Percentiles rank a stretch among this genome's conserved stretches.
Conservation (phyloP, 2,113 vertebrate genomes). For the Orthonyx spaldingii region DNA sequence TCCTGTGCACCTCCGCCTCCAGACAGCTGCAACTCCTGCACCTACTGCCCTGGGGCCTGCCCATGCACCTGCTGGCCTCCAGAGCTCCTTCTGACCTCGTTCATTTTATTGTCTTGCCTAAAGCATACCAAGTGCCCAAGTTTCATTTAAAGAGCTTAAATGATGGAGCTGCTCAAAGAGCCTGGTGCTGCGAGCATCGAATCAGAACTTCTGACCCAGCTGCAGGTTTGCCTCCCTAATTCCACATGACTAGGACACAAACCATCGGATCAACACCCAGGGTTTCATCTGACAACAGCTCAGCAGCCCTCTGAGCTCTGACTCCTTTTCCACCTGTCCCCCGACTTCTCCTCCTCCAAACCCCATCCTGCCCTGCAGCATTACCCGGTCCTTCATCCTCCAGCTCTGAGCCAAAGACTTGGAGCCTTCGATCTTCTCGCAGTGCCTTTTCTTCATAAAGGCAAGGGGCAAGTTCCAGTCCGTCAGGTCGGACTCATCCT, state of each 20-base stretch:
- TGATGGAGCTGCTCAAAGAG: accelerated
- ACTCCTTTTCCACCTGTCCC: not conserved
- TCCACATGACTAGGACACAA: accelerated
- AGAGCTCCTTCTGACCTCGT: not conserved
- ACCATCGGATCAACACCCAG: accelerated
- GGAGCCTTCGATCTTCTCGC: constrained; percentile 97
- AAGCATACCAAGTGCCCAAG: not conserved
- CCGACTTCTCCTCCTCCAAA: not conserved
- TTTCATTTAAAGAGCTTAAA: not conserved
- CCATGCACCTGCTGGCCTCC: not conserved
- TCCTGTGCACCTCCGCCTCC: not conserved
- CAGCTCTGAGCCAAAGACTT: constrained; percentile 97
- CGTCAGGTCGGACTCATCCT: constrained; percentile 87
- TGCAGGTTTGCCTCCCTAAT: accelerated
- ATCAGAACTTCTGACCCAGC: accelerated
- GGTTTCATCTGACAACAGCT: accelerated
- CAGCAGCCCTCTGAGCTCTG: not conserved
- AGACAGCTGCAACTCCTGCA: not conserved
- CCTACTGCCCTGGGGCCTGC: not conserved
- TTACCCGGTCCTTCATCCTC: constrained; percentile 99
- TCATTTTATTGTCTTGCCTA: not conserved
- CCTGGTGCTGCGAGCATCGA: accelerated
- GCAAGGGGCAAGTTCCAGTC: constrained; percentile 91
- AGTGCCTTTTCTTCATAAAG: constrained; percentile 98
- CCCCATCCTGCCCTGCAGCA: not conserved